A percentile compares a stretch with the other conserved stretches of the same genome.
phyloP scores from a whole-genome alignment of 2,113 vertebrate genomes.

The Acinonyx jubatus region DNA sequence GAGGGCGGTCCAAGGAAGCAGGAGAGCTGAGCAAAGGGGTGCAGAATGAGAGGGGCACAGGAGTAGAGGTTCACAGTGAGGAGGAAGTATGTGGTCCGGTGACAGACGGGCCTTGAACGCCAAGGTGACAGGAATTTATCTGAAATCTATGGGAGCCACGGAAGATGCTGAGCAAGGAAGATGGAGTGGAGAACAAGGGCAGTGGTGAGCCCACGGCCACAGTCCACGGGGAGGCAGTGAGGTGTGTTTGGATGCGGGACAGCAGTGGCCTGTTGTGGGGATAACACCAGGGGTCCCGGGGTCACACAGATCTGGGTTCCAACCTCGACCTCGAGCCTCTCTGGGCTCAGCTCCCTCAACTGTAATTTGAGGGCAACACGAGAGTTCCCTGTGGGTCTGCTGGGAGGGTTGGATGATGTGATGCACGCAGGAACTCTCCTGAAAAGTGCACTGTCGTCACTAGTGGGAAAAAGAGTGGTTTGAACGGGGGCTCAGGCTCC shows the following conservation, averaged over 20 bases:
- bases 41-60: not conserved
- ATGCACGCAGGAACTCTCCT: not conserved
- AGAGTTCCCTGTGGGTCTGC: not conserved
- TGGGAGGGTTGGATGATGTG: not conserved
- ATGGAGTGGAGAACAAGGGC: not conserved
- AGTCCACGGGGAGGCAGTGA: rapidly evolving
- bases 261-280: no score
- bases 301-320: not conserved
- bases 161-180: not conserved
- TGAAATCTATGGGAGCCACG: not conserved
- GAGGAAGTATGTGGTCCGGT: rapidly evolving
- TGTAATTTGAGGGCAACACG: not conserved
- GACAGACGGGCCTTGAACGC: not conserved
- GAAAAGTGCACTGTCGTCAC: not conserved
- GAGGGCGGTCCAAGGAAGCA: not conserved
- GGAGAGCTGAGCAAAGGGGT: not conserved
- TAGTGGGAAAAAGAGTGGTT: not conserved
- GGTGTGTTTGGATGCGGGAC: rapidly evolving
- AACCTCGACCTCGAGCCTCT: not conserved
- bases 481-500: not conserved
- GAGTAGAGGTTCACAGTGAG: not conserved
- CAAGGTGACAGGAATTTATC: not conserved
- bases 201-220: rapidly evolving
- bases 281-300: not conserved
- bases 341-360: not conserved